Percentiles rank a stretch among this genome's conserved stretches.
Evolutionary conservation across 2,113 vertebrate genomes (phyloP).

Genomic region (Montifringilla adamsi): DNA sequence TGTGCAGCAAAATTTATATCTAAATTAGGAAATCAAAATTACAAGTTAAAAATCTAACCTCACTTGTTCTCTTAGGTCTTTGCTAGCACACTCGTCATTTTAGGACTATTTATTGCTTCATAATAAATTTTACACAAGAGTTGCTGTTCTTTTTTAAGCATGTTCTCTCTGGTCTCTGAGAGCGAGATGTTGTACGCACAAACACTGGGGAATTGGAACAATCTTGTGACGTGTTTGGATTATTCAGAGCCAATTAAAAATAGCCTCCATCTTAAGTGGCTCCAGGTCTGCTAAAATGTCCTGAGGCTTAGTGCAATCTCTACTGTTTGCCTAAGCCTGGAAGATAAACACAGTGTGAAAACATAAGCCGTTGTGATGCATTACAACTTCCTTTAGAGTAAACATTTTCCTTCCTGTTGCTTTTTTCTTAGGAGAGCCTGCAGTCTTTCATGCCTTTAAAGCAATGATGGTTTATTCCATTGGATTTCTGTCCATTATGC

Average conservation of each 20-base stretch:
- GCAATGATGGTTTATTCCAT: neutral
- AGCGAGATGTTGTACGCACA: neutral
- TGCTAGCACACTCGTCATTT: neutral
- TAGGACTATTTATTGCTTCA: neutral
- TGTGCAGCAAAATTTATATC: neutral
- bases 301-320: neutral
- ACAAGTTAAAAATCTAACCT: neutral
- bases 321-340: neutral
- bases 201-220: neutral
- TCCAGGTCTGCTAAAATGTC: constrained; percentile 1
- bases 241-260: constrained; percentile 41
- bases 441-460: neutral
- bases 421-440: neutral
- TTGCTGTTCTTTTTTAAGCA: neutral
- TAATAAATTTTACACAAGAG: neutral
- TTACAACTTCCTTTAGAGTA: neutral
- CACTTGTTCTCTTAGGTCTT: neutral
- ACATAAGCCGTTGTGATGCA: neutral
- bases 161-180: neutral
- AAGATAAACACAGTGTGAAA: constrained; percentile 32
- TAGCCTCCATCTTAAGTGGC: constrained; percentile 23
- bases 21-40: neutral
- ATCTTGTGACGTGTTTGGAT: neutral
- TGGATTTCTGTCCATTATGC: neutral
- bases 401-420: neutral